Evolutionary conservation across 53 echinoderm and acorn worm genomes (phyloP), one percentile per base, ranked within the genome.

Genomic region (Crossaster papposus): DNA sequence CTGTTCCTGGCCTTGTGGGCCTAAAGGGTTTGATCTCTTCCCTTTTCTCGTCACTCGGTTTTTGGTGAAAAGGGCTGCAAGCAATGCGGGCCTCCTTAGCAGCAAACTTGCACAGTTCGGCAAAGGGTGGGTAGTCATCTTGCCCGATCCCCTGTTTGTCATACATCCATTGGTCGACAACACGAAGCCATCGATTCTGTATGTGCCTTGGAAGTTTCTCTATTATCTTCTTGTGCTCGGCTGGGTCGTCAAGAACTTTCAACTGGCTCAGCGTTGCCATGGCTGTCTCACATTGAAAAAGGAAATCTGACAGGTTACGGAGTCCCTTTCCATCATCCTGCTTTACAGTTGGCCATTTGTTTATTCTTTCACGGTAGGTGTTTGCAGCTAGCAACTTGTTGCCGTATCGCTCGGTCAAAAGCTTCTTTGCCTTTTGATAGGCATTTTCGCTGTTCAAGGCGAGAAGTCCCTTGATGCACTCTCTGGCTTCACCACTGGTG

Each of bases 401-500:
- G 14, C 85, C 85, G 24, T 91, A 91, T 78, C 85, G 63, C 26
- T 84, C 52, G 36, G 15, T 62, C 54, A 90, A 65, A 29, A 90
- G 63, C 36, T 83, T 65, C 65, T 84, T 90, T 33, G 91, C 91
- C 23, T 90, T 38, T 22, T 77, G 58, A 30, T 83, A 90, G 18
- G 84, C 84, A 70, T 51, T 65, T 0, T 38, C 89, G 52, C 65
- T 84, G 84, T 84, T 72, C 58, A 70, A 33, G 30, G 70, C 71
- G 33, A 94, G 90, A 54, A 87, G 88, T 32, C 92, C 92, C 36
- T 88, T 81, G 64, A 94, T 83, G 26, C 90, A 63, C 30, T 92
- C 88, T 54, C 81, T 88, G 9, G 90, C 95, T 63, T 70, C 54
- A 14, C 95, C 95, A 14, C 83, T 64, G 11, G 88, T 64, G 88